Base-by-base conservation (phyloP, 2,888 invertebrate species). In the Sphaeridia pumilis region DNA sequence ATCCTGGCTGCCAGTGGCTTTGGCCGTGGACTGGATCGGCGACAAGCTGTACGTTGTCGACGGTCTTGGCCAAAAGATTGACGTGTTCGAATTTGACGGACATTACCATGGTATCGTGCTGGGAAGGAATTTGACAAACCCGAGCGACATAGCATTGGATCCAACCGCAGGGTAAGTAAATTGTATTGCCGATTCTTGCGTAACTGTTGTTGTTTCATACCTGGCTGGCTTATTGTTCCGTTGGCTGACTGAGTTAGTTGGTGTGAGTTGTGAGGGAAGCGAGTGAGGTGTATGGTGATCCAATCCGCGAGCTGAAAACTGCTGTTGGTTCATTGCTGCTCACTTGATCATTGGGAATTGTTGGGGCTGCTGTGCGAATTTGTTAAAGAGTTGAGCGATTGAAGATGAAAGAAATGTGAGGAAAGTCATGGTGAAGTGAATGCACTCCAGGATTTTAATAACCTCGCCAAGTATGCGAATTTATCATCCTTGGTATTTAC, bases 21-120 rank as follows among this genome's bases (percentile, higher is more conserved):
- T 97, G 46, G 94, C 97, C 7, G 85, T 95, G 17, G 97, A 97
- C 73, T 98, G 95, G 92, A 82, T 97, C 41, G 92, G 92, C 0
- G 86, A 92, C 70, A 95, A 94, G 70, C 76, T 98, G 7, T 97
- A 95, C 72, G 87, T 94, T 21, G 89, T 89, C 0, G 95, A 97
- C 70, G 81, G 85, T 21, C 78, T 90, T 22, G 92, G 92, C 0
- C 88, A 92, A 70, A 90, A 89, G 74, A 83, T 98, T 53, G 94
- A 94, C 69, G 84, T 97, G 1, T 88, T 93, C 68, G 90, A 92
- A 70, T 73, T 93, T 62, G 83, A 83, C 64, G 88, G 87, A 0
- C 77, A 83, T 50, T 83, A 82, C 74, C 89, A 95, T 69, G 90
- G 90, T 0, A 87, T 95, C 12, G 88, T 89, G 0, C 74, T 97